Percentiles rank a stretch among this genome's conserved stretches.
phyloP scores from a whole-genome alignment of 1,140 invertebrate species.

The Neodiprion virginianus region DNA sequence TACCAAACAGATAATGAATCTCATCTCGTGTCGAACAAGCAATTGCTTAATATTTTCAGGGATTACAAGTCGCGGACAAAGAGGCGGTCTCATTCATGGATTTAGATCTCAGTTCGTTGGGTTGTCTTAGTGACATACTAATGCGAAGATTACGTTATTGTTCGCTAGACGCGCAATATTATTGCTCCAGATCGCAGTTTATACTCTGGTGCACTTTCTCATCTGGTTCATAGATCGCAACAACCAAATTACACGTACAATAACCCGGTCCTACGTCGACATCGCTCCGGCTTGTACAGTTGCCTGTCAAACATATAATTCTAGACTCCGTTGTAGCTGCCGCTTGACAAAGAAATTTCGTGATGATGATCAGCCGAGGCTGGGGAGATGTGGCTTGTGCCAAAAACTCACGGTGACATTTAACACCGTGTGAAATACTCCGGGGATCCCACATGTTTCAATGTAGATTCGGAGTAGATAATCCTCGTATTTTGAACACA shows the following conservation, averaged over 20 bases:
- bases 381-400: too few species aligned
- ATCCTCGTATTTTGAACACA: too few species aligned
- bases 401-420: too few species aligned
- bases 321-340: too few species aligned
- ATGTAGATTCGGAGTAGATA: too few species aligned
- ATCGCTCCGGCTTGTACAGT: not conserved
- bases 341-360: too few species aligned
- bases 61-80: not conserved
- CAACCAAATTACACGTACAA: too few species aligned
- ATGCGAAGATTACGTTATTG: slow-evolving; percentile 5
- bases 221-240: not conserved
- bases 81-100: not conserved
- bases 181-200: not conserved
- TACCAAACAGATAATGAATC: not conserved
- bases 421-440: too few species aligned
- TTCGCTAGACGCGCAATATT: not conserved
- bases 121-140: not conserved
- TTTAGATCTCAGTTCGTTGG: not conserved
- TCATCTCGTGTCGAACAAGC: not conserved
- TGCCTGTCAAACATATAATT: not conserved
- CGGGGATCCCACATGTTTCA: too few species aligned
- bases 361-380: too few species aligned
- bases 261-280: not conserved
- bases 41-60: not conserved
- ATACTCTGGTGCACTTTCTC: not conserved